A percentile compares a stretch with the other conserved stretches of the same genome.
These are phyloP conservation scores for Poeciliopsis paucimaculata DNA, from an alignment of 2,797 vertebrate species.

Conservation along the genomic window DNA sequence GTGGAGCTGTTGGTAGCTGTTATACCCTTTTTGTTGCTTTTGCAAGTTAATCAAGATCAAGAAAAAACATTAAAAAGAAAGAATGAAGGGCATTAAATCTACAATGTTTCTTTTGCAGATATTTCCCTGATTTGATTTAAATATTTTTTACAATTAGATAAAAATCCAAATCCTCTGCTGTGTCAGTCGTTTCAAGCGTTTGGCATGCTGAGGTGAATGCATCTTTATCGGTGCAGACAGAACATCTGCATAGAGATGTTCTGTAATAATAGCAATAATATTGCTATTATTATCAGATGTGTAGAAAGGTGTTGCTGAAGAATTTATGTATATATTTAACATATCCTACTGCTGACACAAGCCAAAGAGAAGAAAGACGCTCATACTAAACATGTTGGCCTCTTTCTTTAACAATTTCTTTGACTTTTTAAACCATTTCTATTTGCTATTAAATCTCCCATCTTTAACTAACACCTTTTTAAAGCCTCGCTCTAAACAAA, in stretches of 20 bases:
- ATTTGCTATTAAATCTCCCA: neutral
- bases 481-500: neutral
- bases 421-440: neutral
- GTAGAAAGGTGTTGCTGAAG: neutral
- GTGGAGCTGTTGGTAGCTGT: no score
- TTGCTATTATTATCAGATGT: neutral
- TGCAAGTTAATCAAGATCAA: no score
- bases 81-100: neutral
- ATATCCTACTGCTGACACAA: neutral
- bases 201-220: slow-evolving; percentile 1
- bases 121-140: neutral
- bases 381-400: neutral
- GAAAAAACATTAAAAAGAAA: neutral
- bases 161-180: neutral
- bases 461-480: neutral
- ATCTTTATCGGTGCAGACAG: neutral
- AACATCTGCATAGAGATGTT: neutral
- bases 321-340: neutral
- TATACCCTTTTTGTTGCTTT: no score
- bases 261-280: no score
- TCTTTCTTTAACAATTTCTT: neutral
- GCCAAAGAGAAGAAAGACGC: neutral
- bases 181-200: neutral
- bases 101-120: neutral
- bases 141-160: neutral